Conservation (phyloP, 2,797 vertebrate genomes). For the Paramormyrops hopkinsi region DNA sequence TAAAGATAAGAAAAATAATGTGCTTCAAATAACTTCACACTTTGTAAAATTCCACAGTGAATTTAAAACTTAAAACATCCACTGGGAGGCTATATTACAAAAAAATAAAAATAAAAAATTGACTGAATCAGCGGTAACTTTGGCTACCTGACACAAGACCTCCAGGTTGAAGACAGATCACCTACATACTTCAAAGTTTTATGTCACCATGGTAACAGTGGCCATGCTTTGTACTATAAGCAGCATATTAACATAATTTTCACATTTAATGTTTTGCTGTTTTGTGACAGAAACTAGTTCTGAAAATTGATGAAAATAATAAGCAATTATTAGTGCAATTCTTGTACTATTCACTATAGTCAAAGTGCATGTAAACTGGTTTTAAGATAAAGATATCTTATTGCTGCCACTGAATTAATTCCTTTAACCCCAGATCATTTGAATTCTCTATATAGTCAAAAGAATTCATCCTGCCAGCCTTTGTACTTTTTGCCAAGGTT, state of each 20-base stretch:
- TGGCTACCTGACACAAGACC: not conserved
- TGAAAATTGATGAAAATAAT: not conserved
- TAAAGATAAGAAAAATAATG: not conserved
- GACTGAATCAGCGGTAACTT: not conserved
- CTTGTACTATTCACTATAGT: not conserved
- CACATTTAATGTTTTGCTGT: not conserved
- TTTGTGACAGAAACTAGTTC: not conserved
- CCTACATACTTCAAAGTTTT: not conserved
- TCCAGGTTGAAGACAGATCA: not conserved
- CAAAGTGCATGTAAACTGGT: not conserved
- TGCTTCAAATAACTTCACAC: not conserved
- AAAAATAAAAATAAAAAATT: not conserved
- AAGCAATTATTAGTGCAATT: not conserved
- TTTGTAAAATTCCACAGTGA: not conserved
- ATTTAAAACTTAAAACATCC: constrained; percentile 4
- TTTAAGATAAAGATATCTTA: not conserved
- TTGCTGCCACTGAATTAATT: constrained; percentile 26
- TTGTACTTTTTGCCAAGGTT: constrained; percentile 22
- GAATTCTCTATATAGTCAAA: constrained; percentile 20
- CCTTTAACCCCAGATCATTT: constrained; percentile 1
- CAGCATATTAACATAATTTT: not conserved
- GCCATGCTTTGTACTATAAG: not conserved
- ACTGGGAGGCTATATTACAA: not conserved
- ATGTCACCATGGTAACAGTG: not conserved
- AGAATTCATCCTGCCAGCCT: constrained; percentile 27